Base-by-base conservation (phyloP, 2,797 vertebrate species). In the Gallinago solitaria region DNA sequence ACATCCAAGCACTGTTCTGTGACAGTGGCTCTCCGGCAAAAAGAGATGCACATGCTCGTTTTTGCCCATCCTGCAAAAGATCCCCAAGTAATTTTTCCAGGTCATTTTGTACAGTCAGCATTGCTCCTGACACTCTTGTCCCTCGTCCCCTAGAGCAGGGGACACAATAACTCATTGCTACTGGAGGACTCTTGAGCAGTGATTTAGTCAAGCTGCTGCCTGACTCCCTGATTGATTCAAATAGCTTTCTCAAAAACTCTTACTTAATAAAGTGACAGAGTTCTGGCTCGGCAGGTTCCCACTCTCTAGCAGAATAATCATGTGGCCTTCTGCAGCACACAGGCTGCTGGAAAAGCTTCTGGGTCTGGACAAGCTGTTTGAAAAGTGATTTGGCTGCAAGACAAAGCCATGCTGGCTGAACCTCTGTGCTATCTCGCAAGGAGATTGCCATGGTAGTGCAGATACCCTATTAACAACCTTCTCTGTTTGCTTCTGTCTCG, bases 161-260 rank as follows among this genome's bases (percentile, higher is more conserved):
- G 47, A 76, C 71, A 79, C 81, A 89, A 57, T 83, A 95, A 89
- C 74, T 90, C 93, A 64, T 83, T 94, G 67, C 71, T 92, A 11
- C 60, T 74, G 57, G 56, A 93, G 83, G 83, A 60, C 67, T 89
- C 61, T 79, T 97, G 86, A 69, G 86, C 87, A 63, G 87, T 92
- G 87, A 93, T 97, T 97, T 96, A 95, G 76, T 94, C 71, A 78
- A 93, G 92, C 45, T 93, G 43, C 82, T 90, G n/a, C 85, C 93
- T 96, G 95, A 89, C 79, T 93, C 81, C 91, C 93, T 93, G 90
- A 96, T 95, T 93, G 96, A 97, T 97, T 97, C 93, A 91, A 87
- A 92, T 13, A 10, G 78, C 67, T 96, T 95, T 88, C 91, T 96
- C 90, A 75, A 91, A 96, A 94, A 93, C 57, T 88, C 87, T 70